phyloP scores from a whole-genome alignment of 2,797 vertebrate species.

The Darevskia mixta region DNA sequence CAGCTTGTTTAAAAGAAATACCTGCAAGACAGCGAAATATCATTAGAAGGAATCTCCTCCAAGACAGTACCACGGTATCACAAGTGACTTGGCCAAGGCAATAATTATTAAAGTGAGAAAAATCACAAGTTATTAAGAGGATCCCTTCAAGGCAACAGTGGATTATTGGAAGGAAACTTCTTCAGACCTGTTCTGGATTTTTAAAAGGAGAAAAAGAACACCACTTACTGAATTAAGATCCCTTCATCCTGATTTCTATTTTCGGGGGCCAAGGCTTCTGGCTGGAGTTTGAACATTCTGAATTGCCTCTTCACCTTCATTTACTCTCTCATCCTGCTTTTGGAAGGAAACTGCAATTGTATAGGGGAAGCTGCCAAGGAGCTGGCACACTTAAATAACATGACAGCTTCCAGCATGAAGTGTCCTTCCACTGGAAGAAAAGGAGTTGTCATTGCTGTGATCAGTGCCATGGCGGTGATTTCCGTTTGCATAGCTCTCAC shows the following conservation, averaged over 20 bases:
- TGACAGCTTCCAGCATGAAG: background rate
- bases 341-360: background rate
- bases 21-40: background rate
- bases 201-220: background rate
- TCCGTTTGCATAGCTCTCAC: conserved; percentile 5
- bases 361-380: background rate
- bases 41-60: background rate
- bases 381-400: background rate
- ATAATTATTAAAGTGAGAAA: background rate
- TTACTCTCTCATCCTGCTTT: background rate
- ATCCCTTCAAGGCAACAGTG: background rate
- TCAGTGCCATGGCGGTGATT: conserved; percentile 7
- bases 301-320: background rate
- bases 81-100: background rate
- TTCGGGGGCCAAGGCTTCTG: background rate
- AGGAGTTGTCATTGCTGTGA: background rate
- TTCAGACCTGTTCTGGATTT: background rate
- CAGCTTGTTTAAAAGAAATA: background rate
- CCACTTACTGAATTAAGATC: background rate
- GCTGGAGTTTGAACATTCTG: background rate
- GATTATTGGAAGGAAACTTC: background rate
- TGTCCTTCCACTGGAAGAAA: background rate
- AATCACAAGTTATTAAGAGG: background rate
- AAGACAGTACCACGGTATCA: background rate
- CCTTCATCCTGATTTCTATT: background rate